Conservation (phyloP, 2,113 vertebrate genomes). For the Hepsetus odoe region DNA sequence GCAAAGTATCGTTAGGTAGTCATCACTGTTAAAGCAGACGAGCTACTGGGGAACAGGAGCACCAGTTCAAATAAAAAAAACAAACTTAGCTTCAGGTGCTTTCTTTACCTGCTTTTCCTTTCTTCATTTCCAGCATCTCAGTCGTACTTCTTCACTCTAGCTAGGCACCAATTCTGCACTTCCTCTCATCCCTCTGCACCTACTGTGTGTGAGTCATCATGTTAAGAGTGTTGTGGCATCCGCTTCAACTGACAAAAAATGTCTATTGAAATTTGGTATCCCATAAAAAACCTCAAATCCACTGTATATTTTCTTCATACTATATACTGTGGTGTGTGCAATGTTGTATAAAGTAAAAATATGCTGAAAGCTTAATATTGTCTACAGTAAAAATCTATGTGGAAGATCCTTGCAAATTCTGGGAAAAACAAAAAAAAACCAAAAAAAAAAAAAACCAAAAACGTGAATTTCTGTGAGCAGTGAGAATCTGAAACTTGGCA, state of each 20-base stretch:
- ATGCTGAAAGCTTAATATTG: slow-evolving; percentile 60
- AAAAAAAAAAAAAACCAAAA: too few relatives aligned
- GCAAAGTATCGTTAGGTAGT: background rate
- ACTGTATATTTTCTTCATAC: slow-evolving; percentile 39
- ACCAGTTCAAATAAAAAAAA: background rate
- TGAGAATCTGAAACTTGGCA: slow-evolving; percentile 61
- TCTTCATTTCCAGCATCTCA: background rate
- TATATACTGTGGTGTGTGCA: slow-evolving; percentile 68
- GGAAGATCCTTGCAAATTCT: slow-evolving; percentile 55
- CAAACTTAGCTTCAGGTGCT: background rate
- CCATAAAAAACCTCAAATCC: slow-evolving; percentile 25
- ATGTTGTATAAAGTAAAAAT: slow-evolving; percentile 65
- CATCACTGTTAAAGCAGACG: background rate
- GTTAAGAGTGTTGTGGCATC: background rate
- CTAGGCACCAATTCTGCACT: background rate
- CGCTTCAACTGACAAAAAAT: slow-evolving; percentile 9
- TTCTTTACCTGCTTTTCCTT: background rate
- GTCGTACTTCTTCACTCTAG: background rate
- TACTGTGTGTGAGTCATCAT: background rate
- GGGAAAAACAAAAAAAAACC: too few relatives aligned
- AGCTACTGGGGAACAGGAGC: slow-evolving; percentile 9
- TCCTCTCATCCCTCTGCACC: slow-evolving; percentile 7
- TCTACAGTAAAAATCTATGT: slow-evolving; percentile 49
- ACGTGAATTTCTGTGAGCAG: slow-evolving; percentile 40
- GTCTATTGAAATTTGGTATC: background rate